These are phyloP conservation scores for Vesta saturnalis DNA, from an alignment of 2,888 invertebrate genomes.

Conservation along the genomic window DNA sequence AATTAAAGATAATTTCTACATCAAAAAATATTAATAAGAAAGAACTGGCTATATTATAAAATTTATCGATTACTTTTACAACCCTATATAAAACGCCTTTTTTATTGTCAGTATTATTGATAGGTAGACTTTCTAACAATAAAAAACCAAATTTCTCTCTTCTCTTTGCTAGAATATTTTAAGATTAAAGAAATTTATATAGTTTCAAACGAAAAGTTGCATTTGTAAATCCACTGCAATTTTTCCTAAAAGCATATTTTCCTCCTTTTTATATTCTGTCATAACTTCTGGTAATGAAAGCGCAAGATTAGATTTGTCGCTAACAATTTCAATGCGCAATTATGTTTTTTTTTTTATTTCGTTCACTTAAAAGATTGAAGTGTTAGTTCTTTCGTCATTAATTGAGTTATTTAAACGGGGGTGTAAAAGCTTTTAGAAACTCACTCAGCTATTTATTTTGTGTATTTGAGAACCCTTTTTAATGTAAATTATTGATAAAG, in stretches of 20 bases:
- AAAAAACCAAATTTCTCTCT: no score
- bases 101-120: no score
- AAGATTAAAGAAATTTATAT: conserved; percentile 8
- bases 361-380: background rate
- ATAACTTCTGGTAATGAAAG: conserved; percentile 11
- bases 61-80: no score
- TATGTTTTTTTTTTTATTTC: background rate
- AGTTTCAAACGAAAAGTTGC: background rate
- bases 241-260: background rate
- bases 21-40: no score
- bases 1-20: no score
- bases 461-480: background rate
- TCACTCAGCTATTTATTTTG: background rate
- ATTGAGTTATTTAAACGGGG: background rate
- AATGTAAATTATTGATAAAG: conserved; percentile 15
- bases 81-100: no score
- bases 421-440: conserved; percentile 6
- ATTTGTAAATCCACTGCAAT: background rate
- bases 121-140: no score
- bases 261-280: background rate
- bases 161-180: no score
- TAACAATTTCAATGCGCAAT: conserved; percentile 8
- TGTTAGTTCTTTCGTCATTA: conserved; percentile 1
- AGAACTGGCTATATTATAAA: no score
- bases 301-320: conserved; percentile 1